A percentile compares a stretch with the other conserved stretches of the same genome.
Conservation (phyloP, 2,797 vertebrate genomes). For the Capromys pilorides region DNA sequence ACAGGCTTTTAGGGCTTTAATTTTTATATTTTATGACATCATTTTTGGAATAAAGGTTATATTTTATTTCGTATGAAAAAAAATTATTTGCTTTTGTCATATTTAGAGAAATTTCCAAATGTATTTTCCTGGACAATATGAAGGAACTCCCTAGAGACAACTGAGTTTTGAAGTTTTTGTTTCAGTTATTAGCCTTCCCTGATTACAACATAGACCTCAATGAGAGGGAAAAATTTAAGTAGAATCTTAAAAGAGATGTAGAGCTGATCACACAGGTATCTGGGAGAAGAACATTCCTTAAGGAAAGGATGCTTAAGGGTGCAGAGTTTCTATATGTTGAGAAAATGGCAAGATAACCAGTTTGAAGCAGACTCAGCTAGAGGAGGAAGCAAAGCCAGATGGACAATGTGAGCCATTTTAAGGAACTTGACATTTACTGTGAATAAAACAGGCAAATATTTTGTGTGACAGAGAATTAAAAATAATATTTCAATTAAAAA, state of each 20-base stretch:
- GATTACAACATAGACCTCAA: not conserved
- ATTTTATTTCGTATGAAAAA: not conserved
- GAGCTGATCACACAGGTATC: not conserved
- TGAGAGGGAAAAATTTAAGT: not conserved
- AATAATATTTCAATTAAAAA: not conserved
- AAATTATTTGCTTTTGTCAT: not conserved
- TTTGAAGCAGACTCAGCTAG: not conserved
- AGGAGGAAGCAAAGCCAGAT: not conserved
- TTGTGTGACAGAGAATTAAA: not conserved
- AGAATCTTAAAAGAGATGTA: not conserved
- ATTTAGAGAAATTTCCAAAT: not conserved
- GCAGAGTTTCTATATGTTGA: not conserved
- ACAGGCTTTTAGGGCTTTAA: not conserved
- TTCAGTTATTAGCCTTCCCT: not conserved
- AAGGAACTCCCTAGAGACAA: not conserved
- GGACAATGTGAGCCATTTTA: not conserved
- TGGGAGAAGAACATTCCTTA: not conserved
- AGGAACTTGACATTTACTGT: not conserved
- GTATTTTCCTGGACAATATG: not conserved
- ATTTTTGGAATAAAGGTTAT: not conserved
- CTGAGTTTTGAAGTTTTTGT: not conserved
- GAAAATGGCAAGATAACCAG: not conserved
- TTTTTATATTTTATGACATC: not conserved
- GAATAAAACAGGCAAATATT: not conserved
- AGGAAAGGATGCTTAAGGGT: not conserved